Evolutionary conservation across 2,113 vertebrate species (phyloP).

Genomic region (Felis chaus): DNA sequence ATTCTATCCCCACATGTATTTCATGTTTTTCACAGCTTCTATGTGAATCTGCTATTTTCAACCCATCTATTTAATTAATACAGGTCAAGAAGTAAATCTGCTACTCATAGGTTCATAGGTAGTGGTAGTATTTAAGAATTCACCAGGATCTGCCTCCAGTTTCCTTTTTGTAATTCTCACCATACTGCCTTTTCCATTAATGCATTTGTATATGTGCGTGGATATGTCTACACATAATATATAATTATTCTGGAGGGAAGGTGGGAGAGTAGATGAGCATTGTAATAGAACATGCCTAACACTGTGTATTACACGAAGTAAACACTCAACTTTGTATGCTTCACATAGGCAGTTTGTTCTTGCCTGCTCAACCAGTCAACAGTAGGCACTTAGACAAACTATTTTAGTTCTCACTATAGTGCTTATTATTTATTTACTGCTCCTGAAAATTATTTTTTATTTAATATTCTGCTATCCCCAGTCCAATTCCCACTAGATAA

Average conservation of each 20-base stretch:
- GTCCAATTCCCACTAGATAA: neutral
- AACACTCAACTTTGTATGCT: accelerated
- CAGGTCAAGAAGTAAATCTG: neutral
- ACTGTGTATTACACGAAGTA: neutral
- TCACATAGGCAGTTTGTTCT: neutral
- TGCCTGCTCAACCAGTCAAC: neutral
- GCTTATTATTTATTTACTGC: neutral
- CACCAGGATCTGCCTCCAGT: neutral
- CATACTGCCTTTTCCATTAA: neutral
- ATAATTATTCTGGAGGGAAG: neutral
- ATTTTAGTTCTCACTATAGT: neutral
- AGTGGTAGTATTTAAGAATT: neutral
- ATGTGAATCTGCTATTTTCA: neutral
- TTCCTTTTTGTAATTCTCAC: neutral
- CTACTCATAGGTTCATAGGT: neutral
- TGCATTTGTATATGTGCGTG: neutral
- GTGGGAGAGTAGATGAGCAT: neutral
- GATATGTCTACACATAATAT: neutral
- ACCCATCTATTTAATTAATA: neutral
- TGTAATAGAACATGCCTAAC: neutral
- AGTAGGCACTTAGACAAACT: neutral
- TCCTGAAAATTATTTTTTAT: neutral
- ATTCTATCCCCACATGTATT: neutral
- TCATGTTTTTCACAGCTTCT: neutral
- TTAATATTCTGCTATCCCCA: neutral